Percentiles rank a stretch among this genome's conserved stretches.
Conservation (phyloP, 1,140 invertebrate species). For the Listronotus bonariensis region DNA sequence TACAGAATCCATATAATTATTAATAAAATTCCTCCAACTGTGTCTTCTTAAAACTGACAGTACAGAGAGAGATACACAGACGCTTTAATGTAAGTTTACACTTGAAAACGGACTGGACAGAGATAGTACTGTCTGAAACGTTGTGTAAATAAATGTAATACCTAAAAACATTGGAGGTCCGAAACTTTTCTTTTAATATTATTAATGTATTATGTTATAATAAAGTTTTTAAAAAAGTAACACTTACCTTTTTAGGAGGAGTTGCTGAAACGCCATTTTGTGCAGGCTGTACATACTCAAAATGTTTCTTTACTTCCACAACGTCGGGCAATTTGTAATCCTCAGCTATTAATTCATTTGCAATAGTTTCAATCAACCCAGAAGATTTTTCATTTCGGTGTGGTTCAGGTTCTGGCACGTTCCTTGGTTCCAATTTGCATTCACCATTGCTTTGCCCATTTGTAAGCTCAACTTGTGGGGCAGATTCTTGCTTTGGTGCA, state of each 20-base stretch:
- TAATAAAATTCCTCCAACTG: no score
- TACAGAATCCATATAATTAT: no score
- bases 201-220: no score
- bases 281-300: slow-evolving; percentile 9
- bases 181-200: no score
- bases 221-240: no score
- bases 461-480: not conserved
- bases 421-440: slow-evolving; percentile 6
- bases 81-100: no score
- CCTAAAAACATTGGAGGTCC: no score
- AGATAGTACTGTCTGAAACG: no score
- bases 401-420: not conserved
- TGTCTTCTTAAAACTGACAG: no score
- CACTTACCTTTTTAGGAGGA: slow-evolving; percentile 30
- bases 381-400: not conserved
- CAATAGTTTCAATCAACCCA: slow-evolving; percentile 18
- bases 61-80: no score
- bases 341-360: slow-evolving; percentile 21
- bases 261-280: not conserved
- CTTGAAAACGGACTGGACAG: no score
- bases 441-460: slow-evolving; percentile 11
- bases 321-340: slow-evolving; percentile 31
- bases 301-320: slow-evolving; percentile 26
- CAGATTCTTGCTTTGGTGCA: not conserved
- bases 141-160: no score